These are phyloP conservation scores for Micromussa lordhowensis DNA, from an alignment of 92 coral and sea anemone genomes.

Conservation along the genomic window DNA sequence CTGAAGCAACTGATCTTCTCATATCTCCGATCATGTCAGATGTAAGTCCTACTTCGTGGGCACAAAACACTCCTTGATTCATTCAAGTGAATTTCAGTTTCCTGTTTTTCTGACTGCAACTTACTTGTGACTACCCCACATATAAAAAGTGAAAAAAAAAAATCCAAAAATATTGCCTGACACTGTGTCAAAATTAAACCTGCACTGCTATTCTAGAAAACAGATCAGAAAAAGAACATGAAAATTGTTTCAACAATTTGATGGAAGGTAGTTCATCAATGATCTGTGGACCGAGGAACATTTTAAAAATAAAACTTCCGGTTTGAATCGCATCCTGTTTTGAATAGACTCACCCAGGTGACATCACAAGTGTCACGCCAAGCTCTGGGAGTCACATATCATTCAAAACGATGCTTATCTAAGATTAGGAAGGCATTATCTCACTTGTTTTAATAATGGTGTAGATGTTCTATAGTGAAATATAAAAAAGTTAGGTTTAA, in stretches of 20 bases:
- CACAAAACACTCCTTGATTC: neutral
- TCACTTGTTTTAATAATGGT: too few relatives aligned
- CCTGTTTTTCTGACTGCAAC: neutral
- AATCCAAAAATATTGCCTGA: neutral
- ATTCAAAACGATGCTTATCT: too few relatives aligned
- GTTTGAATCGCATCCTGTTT: slow-evolving; percentile 6
- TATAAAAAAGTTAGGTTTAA: too few relatives aligned
- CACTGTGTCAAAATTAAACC: neutral
- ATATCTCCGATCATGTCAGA: neutral
- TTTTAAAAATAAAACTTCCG: neutral
- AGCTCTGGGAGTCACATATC: too few relatives aligned
- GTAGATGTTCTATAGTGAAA: too few relatives aligned
- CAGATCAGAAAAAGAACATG: neutral
- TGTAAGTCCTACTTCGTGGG: too few relatives aligned
- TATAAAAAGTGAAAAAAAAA: neutral
- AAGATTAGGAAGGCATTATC: too few relatives aligned
- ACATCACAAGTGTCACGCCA: neutral
- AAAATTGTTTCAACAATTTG: neutral
- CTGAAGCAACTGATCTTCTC: neutral
- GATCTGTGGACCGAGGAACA: neutral
- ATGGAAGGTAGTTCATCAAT: neutral
- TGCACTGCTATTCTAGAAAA: neutral
- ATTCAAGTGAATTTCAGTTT: neutral
- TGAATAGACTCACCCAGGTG: slow-evolving; percentile 7
- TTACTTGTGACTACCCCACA: neutral